Evolutionary conservation across 2,797 vertebrate genomes (phyloP).

Genomic region (Aeoliscus strigatus): DNA sequence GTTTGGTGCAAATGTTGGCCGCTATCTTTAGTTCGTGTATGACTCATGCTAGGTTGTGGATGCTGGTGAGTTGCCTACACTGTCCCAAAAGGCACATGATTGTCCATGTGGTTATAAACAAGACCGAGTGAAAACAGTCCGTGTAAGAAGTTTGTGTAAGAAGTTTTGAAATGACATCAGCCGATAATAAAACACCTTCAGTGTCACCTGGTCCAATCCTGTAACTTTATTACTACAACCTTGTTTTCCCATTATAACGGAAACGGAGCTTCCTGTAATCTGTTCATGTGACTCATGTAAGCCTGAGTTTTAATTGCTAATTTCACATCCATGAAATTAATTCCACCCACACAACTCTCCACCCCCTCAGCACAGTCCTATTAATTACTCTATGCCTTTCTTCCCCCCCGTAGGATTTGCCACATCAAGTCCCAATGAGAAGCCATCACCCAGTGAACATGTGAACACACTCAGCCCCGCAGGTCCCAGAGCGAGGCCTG

Average conservation of each 20-base stretch:
- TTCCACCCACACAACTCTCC: slow-evolving; percentile 16
- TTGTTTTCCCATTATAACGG: slow-evolving; percentile 10
- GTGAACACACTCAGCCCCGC: slow-evolving; percentile 37
- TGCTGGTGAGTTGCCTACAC: background rate
- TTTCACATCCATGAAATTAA: slow-evolving; percentile 62
- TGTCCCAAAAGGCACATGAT: background rate
- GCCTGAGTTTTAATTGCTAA: slow-evolving; percentile 53
- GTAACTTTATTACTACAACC: too few species aligned
- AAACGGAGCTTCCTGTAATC: slow-evolving; percentile 4
- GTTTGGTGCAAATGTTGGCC: too few species aligned
- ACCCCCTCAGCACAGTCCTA: slow-evolving; percentile 12
- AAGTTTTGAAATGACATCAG: too few species aligned
- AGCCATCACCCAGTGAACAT: slow-evolving; percentile 36
- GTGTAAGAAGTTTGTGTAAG: too few species aligned
- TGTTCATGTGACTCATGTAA: slow-evolving; percentile 24
- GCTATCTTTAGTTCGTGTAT: too few species aligned
- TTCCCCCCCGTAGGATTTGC: slow-evolving; percentile 57
- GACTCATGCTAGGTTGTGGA: too few species aligned
- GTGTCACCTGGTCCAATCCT: too few species aligned
- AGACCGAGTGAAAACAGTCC: too few species aligned
- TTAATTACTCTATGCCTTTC: slow-evolving; percentile 60
- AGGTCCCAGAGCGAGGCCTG: slow-evolving; percentile 31
- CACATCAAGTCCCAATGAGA: slow-evolving; percentile 38
- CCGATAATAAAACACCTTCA: too few species aligned
- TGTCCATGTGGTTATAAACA: too few species aligned